phyloP scores from a whole-genome alignment of 2,888 invertebrate genomes.

The Cheilosia pagana region DNA sequence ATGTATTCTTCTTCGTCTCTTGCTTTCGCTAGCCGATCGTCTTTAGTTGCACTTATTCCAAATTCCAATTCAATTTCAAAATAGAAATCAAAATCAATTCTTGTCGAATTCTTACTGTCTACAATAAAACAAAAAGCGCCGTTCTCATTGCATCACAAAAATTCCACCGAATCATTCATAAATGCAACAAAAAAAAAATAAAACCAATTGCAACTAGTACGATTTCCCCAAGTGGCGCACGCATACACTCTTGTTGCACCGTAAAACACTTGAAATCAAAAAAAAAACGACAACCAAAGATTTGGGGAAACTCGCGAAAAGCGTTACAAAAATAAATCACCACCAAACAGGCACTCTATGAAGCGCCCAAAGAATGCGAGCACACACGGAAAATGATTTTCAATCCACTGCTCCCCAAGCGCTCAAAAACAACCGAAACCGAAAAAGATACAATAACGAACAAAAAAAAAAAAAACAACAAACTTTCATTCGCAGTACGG shows the following conservation, averaged over 20 bases:
- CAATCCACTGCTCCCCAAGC: conserved; percentile 37
- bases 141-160: conserved; percentile 63
- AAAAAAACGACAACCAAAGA: conserved; percentile 30
- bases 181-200: conserved; percentile 55
- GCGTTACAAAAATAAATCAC: conserved; percentile 74
- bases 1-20: conserved; percentile 26
- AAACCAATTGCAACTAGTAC: conserved; percentile 46
- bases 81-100: conserved; percentile 46
- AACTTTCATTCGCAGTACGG: conserved; percentile 67
- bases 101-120: conserved; percentile 16
- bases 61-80: conserved; percentile 23
- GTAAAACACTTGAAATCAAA: conserved; percentile 1
- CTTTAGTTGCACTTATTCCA: conserved; percentile 3
- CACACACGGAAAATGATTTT: conserved; percentile 64
- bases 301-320: conserved; percentile 72
- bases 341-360: conserved; percentile 40
- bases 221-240: conserved; percentile 69
- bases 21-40: not conserved
- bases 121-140: conserved; percentile 34
- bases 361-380: conserved; percentile 71
- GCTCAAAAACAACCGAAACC: conserved; percentile 40
- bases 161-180: conserved; percentile 69
- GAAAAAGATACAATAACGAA: conserved; percentile 33
- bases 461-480: conserved; percentile 44
- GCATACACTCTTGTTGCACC: conserved; percentile 6